These are phyloP conservation scores for Myiozetetes cayanensis DNA, from an alignment of 2,113 vertebrate genomes.

Conservation along the genomic window DNA sequence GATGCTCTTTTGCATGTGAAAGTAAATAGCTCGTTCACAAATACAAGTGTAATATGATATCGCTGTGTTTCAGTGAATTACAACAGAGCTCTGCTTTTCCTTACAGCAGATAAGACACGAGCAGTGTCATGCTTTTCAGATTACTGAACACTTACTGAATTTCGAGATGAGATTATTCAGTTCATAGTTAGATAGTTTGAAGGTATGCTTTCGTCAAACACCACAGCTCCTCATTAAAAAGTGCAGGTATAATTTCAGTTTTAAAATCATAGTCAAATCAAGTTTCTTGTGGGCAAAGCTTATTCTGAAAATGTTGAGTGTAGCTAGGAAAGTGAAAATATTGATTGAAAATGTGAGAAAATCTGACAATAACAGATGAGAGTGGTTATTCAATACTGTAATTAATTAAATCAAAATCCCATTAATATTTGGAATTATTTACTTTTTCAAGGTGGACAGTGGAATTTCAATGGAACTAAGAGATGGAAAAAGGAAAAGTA, in stretches of 20 bases:
- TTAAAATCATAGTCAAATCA: background rate
- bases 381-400: background rate
- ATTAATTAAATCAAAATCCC: background rate
- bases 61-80: background rate
- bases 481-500: background rate
- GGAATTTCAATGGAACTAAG: background rate
- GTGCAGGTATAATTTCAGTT: background rate
- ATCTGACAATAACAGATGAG: background rate
- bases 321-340: background rate
- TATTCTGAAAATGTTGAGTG: background rate
- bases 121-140: background rate
- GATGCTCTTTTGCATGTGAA: background rate
- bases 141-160: conserved; percentile 14
- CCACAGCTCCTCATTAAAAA: background rate
- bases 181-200: conserved; percentile 1
- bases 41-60: background rate
- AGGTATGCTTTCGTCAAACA: conserved; percentile 1
- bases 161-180: conserved; percentile 30
- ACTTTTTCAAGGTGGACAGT: background rate
- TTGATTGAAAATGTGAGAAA: background rate
- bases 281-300: background rate
- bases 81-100: conserved; percentile 1
- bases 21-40: background rate
- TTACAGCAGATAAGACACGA: conserved; percentile 1
- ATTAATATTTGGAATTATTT: background rate